Conservation (phyloP, 2,888 invertebrate species). For the Pammene fasciana region DNA sequence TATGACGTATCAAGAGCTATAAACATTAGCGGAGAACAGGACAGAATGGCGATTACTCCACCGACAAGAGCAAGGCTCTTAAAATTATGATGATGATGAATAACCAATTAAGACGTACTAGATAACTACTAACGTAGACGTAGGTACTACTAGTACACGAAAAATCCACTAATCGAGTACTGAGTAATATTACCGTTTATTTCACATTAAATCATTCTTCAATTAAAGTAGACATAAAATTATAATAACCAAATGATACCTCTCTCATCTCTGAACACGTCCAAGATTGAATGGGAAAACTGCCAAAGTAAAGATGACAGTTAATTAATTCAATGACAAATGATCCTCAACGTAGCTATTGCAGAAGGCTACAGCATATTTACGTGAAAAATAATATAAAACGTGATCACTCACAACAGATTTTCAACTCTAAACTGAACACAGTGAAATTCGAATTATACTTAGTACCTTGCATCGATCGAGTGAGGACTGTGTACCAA, state of each 20-base stretch:
- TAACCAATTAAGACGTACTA: too few relatives aligned
- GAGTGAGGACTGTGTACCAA: slow-evolving; percentile 14
- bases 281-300: slow-evolving; percentile 33
- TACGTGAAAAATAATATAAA: slow-evolving; percentile 22
- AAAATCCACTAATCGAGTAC: too few relatives aligned
- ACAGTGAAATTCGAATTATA: background rate
- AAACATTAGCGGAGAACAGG: too few relatives aligned
- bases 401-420: background rate
- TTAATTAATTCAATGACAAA: slow-evolving; percentile 40
- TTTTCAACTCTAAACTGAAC: slow-evolving; percentile 8
- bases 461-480: background rate
- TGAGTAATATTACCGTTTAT: too few relatives aligned
- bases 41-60: too few relatives aligned
- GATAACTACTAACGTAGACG: too few relatives aligned
- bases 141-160: too few relatives aligned
- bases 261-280: slow-evolving; percentile 24
- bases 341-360: slow-evolving; percentile 27
- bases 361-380: slow-evolving; percentile 18
- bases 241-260: slow-evolving; percentile 28
- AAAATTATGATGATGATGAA: too few relatives aligned
- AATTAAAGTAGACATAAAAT: slow-evolving; percentile 14
- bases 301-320: slow-evolving; percentile 40
- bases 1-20: too few relatives aligned
- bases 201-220: slow-evolving; percentile 21
- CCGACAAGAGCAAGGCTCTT: too few relatives aligned